Evolutionary conservation across 1,140 invertebrate species (phyloP).

Genomic region (Caerostris extrusa): DNA sequence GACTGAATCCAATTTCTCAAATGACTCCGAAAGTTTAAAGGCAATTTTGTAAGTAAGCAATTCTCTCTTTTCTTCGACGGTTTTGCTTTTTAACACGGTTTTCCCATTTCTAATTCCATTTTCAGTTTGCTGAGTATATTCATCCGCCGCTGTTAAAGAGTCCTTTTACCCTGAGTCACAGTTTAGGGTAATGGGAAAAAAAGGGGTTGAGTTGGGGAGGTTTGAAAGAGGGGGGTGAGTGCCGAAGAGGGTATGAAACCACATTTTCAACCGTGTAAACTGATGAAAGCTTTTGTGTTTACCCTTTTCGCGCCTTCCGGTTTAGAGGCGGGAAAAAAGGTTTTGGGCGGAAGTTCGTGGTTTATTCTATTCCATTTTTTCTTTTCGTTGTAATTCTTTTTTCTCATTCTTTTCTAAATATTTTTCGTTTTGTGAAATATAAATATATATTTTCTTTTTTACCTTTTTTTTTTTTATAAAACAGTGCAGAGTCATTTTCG

Average conservation of each 20-base stretch:
- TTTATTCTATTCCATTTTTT: conserved; percentile 16
- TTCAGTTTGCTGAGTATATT: background rate
- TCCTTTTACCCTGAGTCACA: background rate
- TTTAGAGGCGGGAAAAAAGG: conserved; percentile 12
- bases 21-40: background rate
- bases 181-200: conserved; percentile 19
- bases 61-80: background rate
- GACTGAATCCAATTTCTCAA: background rate
- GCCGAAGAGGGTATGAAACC: background rate
- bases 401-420: background rate
- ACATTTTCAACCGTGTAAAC: conserved; percentile 34
- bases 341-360: background rate
- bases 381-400: background rate
- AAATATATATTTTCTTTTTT: background rate
- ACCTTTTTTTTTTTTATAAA: background rate
- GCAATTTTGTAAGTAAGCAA: background rate
- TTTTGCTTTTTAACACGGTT: background rate
- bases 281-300: conserved; percentile 53
- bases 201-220: background rate
- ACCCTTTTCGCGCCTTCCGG: background rate
- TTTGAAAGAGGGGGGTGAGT: background rate
- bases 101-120: conserved; percentile 30
- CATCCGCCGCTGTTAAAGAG: background rate
- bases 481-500: background rate
- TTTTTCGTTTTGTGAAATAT: conserved; percentile 6